Evolutionary conservation across 2,113 vertebrate species (phyloP).

Genomic region (Meleagris gallopavo): DNA sequence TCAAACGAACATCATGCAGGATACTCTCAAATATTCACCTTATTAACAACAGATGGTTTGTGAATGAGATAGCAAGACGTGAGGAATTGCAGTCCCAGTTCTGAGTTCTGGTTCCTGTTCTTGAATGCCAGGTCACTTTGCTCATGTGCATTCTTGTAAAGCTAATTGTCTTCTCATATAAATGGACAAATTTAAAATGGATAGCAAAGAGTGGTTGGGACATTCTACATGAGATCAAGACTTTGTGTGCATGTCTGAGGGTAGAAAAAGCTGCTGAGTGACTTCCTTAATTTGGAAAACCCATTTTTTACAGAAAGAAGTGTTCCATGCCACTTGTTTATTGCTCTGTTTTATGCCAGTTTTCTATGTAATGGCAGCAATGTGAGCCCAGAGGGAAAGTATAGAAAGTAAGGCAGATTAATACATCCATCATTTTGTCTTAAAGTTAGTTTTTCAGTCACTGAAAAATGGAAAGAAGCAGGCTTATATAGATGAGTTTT

Average conservation of each 20-base stretch:
- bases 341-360: background rate
- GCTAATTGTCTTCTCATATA: background rate
- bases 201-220: background rate
- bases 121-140: background rate
- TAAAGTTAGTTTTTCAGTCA: background rate
- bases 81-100: background rate
- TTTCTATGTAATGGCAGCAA: background rate
- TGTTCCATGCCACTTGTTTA: background rate
- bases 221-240: background rate
- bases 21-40: background rate
- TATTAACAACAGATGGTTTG: background rate
- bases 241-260: background rate
- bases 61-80: background rate
- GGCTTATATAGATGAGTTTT: too few species aligned
- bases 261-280: background rate
- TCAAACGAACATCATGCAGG: background rate
- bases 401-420: background rate
- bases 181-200: background rate
- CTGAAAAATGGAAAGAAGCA: background rate
- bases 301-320: background rate
- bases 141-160: background rate
- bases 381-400: background rate
- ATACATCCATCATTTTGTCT: background rate
- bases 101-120: background rate
- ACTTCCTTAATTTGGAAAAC: background rate